Evolutionary conservation across 2,888 invertebrate species (phyloP), one percentile per base, ranked within the genome.

Genomic region (Julus scandinavius): DNA sequence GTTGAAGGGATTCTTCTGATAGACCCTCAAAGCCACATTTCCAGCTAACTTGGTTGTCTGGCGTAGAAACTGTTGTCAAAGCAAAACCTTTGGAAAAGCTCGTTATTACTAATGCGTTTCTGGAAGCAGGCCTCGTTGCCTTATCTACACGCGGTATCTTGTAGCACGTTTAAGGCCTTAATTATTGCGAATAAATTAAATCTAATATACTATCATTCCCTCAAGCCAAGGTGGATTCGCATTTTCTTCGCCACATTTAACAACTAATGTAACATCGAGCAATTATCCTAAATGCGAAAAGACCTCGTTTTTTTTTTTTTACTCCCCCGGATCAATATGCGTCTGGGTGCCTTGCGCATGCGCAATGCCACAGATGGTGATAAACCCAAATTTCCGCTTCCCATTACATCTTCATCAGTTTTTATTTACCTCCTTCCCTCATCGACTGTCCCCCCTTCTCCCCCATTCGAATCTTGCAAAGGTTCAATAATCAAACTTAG

Each of bases 131-230:
- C 50, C 13, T 13, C 11, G 50, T 13, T 15, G 20, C 72, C 72
- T 72, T 29, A 72, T 72, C 72, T 29, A 17, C 13, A 1, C 2
- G 2, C 58, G 2, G 15, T 17, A 58, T 58, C 58, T 17, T 72
- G 29, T 29, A 72, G 72, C 29, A 11, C 72, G 72, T 72, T 72
- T 72, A 72, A 29, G 72, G 72, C 29, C 72, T 72, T 72, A 72
- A 72, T 72, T 72, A 72, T 72, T 72, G 72, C 72, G 72, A 72
- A 72, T 72, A 72, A 72, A 72, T 72, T 72, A 72, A 72, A 72
- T 72, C 72, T 72, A 72, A n/a, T 72, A n/a, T 72, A 72, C 72
- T 29, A 72, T 72, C 72, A 72, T 72, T 29, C 72, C 72, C 72
- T 72, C 29, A 6, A 72, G 72, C 72, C 6, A 72, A 72, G 72